phyloP scores from a whole-genome alignment of 2,888 invertebrate species.

The Lacanobia oleracea region DNA sequence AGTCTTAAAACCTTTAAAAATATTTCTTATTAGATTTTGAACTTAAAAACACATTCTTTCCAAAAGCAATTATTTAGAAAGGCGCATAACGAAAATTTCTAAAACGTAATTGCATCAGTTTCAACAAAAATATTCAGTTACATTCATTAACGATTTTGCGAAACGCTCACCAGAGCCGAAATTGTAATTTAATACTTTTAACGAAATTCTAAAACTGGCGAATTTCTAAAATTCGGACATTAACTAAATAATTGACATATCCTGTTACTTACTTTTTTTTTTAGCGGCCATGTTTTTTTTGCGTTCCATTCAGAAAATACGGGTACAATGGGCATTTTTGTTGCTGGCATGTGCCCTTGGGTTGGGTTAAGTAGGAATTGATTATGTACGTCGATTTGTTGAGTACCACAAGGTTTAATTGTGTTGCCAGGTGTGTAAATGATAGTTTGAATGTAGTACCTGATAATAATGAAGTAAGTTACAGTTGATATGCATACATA shows the following conservation, averaged over 20 bases:
- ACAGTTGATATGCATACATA: constrained; percentile 1
- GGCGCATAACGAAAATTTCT: background rate
- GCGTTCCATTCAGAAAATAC: background rate
- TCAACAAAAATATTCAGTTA: constrained; percentile 45
- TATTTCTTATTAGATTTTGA: too few species aligned
- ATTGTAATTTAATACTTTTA: constrained; percentile 56
- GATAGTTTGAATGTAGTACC: background rate
- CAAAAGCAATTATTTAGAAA: constrained; percentile 2
- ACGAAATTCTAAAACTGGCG: constrained; percentile 25
- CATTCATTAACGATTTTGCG: constrained; percentile 57
- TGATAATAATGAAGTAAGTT: background rate
- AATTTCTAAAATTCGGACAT: constrained; percentile 31
- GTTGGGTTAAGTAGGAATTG: constrained; percentile 31
- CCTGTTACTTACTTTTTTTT: constrained; percentile 67
- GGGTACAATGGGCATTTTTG: constrained; percentile 34
- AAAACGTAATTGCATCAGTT: constrained; percentile 34
- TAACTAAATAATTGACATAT: constrained; percentile 73
- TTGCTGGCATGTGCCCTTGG: constrained; percentile 5
- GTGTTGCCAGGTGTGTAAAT: constrained; percentile 30
- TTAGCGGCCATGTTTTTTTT: constrained; percentile 15
- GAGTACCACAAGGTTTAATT: background rate
- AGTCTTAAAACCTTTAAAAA: too few species aligned
- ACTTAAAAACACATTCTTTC: background rate
- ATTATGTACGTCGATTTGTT: constrained; percentile 18
- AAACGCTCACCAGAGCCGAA: constrained; percentile 34